phyloP scores from a whole-genome alignment of 2,797 vertebrate species.

The Eidolon dupreanum region DNA sequence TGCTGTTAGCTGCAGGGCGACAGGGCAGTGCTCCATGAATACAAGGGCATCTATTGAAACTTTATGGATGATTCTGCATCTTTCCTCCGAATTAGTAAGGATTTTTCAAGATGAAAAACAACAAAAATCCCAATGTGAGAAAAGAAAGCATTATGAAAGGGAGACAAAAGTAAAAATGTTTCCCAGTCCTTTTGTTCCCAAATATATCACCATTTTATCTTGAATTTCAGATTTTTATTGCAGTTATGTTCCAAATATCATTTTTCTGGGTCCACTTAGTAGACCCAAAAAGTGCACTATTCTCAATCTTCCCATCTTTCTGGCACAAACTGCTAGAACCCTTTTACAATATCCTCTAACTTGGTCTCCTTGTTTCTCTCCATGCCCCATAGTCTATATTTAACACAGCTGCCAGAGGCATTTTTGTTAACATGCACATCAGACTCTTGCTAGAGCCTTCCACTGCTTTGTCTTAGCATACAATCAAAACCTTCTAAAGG shows the following conservation, averaged over 20 bases:
- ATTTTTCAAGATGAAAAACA: conserved; percentile 45
- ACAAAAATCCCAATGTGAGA: not conserved
- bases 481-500: not conserved
- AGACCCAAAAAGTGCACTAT: not conserved
- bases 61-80: conserved; percentile 53
- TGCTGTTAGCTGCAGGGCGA: conserved; percentile 61
- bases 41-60: conserved; percentile 30
- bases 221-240: conserved; percentile 44
- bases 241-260: not conserved
- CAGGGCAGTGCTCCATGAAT: not conserved
- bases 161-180: conserved; percentile 3
- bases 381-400: not conserved
- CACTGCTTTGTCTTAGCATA: not conserved
- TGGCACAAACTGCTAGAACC: not conserved
- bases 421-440: not conserved
- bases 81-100: conserved; percentile 55
- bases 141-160: conserved; percentile 19
- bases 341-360: not conserved
- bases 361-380: not conserved
- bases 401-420: not conserved
- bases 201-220: not conserved
- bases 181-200: not conserved
- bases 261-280: not conserved
- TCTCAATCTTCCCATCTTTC: not conserved
- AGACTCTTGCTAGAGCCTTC: not conserved